phyloP scores from a whole-genome alignment of 2,113 vertebrate species.

The Ardeotis arabs region DNA sequence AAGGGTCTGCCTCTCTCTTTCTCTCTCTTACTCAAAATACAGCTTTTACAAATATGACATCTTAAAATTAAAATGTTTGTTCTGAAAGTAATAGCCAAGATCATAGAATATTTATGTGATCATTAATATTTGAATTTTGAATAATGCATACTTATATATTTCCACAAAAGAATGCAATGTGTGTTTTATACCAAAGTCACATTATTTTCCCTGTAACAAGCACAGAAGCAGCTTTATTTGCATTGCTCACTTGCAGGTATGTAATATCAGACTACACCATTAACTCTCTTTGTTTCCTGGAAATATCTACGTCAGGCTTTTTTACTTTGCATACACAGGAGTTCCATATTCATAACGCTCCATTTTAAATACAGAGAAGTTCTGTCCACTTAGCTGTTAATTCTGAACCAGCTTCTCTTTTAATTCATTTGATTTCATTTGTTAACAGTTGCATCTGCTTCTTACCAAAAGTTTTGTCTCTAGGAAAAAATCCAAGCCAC shows the following conservation, averaged over 20 bases:
- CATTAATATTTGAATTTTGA: slow-evolving; percentile 57
- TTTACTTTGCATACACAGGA: neutral
- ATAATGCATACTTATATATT: slow-evolving; percentile 22
- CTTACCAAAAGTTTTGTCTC: neutral
- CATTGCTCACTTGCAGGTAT: slow-evolving; percentile 13
- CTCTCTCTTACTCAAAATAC: slow-evolving; percentile 29
- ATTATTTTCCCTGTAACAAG: neutral
- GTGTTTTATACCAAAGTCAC: neutral
- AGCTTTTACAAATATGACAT: slow-evolving; percentile 57
- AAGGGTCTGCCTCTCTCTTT: neutral
- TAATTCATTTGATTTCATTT: neutral
- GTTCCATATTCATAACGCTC: neutral
- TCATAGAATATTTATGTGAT: slow-evolving; percentile 38
- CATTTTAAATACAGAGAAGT: neutral
- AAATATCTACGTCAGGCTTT: neutral
- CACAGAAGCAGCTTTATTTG: slow-evolving; percentile 35
- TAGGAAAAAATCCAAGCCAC: neutral
- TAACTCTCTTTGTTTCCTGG: slow-evolving; percentile 33
- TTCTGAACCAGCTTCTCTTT: neutral
- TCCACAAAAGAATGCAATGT: neutral
- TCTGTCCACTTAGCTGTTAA: neutral
- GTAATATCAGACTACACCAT: neutral
- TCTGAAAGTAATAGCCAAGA: slow-evolving; percentile 44
- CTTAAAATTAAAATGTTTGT: slow-evolving; percentile 67
- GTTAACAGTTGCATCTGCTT: neutral